Base-by-base conservation (phyloP, 2,888 invertebrate genomes). In the Epinotia brunnichana region DNA sequence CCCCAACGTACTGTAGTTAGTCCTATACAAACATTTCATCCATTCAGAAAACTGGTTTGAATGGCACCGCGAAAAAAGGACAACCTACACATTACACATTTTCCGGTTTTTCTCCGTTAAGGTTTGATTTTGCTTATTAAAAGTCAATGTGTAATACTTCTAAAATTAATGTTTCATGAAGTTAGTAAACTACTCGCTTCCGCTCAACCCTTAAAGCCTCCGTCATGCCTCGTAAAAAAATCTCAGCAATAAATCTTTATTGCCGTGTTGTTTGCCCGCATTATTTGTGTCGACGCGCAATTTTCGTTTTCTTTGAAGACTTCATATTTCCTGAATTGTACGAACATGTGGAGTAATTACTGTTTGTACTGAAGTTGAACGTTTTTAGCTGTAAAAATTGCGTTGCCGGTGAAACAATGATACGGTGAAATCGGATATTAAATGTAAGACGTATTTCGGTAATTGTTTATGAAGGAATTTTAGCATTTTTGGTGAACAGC, bases 221-320 rank as follows among this genome's bases (percentile, higher is more conserved):
- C 29, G 13, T 63, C 48, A 17, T 19, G 53, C 61, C 66, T 70
- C 70, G 66, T 64, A 70, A 87, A 90, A 90, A 91, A 90, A 90
- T 87, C 87, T 85, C 78, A 77, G 86, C 88, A 89, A 90, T 91
- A 91, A 90, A 91, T 92, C 89, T 91, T 90, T 91, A 91, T 90
- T 87, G 90, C 86, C 85, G 83, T 87, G 90, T 89, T 91, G 89
- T 90, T 91, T 89, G 88, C 82, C 83, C 85, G 83, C 87, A 87
- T 90, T 90, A 90, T 90, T 92, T 90, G 87, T 88, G 88, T 85
- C 82, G 81, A 80, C 80, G 84, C 87, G 86, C 88, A 86, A 89
- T 90, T 90, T 89, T 87, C 85, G 81, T 84, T 85, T 83, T 81
- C 86, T 90, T 89, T 89, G 89, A 90, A 85, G 86, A 89, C 86